A percentile compares a stretch with the other conserved stretches of the same genome.
phyloP scores from a whole-genome alignment of 2,888 invertebrate species.

The Cryptocheilus praepositus region DNA sequence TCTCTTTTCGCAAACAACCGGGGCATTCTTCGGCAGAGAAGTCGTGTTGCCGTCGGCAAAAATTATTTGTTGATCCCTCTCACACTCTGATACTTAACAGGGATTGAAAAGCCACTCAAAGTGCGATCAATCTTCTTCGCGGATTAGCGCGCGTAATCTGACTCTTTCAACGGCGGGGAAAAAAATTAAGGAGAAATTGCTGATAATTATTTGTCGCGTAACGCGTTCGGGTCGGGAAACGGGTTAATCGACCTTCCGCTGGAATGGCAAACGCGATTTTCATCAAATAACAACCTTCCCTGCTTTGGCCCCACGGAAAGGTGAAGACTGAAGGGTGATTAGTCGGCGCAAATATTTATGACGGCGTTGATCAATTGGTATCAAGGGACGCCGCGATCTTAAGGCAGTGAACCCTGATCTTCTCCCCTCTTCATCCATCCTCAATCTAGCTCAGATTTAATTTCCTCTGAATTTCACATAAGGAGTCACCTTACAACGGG shows the following conservation, averaged over 20 bases:
- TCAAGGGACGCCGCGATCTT: not conserved
- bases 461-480: not conserved
- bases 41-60: too few relatives aligned
- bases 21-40: too few relatives aligned
- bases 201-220: slow-evolving; percentile 8
- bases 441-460: not conserved
- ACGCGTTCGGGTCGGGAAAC: not conserved
- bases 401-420: slow-evolving; percentile 1
- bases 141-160: slow-evolving; percentile 9
- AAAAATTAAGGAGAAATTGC: slow-evolving; percentile 11
- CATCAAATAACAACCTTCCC: too few relatives aligned
- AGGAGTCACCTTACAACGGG: too few relatives aligned
- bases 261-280: too few relatives aligned
- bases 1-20: too few relatives aligned
- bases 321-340: slow-evolving; percentile 2
- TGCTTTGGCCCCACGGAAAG: too few relatives aligned
- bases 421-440: slow-evolving; percentile 11
- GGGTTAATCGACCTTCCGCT: slow-evolving; percentile 7
- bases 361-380: not conserved
- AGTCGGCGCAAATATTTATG: slow-evolving; percentile 7
- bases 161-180: not conserved
- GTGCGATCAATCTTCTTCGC: slow-evolving; percentile 10
- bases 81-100: not conserved
- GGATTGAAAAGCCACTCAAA: not conserved
- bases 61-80: too few relatives aligned